phyloP scores from a whole-genome alignment of 1,140 invertebrate species.

The Drosophila pruinosa region DNA sequence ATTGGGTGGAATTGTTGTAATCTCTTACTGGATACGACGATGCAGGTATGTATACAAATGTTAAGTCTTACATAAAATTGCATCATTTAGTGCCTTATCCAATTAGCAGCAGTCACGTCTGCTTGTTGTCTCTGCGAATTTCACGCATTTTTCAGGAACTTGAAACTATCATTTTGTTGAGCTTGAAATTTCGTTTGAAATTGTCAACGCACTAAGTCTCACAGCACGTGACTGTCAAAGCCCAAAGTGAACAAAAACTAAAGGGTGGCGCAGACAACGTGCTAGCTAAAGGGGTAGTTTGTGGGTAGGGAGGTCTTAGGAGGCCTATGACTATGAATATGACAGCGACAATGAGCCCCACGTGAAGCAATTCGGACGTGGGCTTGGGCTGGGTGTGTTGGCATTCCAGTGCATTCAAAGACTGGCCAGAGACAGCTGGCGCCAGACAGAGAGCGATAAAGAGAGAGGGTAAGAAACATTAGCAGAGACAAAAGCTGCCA shows the following conservation, averaged over 20 bases:
- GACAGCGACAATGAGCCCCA: constrained; percentile 22
- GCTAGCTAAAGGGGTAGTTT: constrained; percentile 10
- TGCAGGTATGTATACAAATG: constrained; percentile 82
- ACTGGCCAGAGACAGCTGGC: background rate
- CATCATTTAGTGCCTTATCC: constrained; percentile 36
- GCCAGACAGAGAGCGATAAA: background rate
- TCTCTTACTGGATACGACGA: constrained; percentile 83
- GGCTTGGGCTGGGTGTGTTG: background rate
- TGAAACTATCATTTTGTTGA: background rate
- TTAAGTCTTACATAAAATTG: background rate
- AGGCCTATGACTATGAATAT: constrained; percentile 46
- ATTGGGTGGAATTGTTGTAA: constrained; percentile 80
- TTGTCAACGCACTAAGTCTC: constrained; percentile 46
- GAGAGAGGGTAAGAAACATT: constrained; percentile 31
- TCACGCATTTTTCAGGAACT: constrained; percentile 19
- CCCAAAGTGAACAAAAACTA: background rate
- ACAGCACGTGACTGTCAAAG: constrained; percentile 59
- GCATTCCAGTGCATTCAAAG: constrained; percentile 33
- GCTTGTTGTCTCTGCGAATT: background rate
- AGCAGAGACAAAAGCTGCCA: constrained; percentile 60
- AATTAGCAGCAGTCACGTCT: constrained; percentile 39
- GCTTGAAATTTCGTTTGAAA: constrained; percentile 10
- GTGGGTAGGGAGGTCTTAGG: background rate
- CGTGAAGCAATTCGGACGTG: constrained; percentile 25
- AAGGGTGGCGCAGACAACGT: constrained; percentile 46